Base-by-base conservation (phyloP, 2,113 vertebrate genomes). In the Morone saxatilis region DNA sequence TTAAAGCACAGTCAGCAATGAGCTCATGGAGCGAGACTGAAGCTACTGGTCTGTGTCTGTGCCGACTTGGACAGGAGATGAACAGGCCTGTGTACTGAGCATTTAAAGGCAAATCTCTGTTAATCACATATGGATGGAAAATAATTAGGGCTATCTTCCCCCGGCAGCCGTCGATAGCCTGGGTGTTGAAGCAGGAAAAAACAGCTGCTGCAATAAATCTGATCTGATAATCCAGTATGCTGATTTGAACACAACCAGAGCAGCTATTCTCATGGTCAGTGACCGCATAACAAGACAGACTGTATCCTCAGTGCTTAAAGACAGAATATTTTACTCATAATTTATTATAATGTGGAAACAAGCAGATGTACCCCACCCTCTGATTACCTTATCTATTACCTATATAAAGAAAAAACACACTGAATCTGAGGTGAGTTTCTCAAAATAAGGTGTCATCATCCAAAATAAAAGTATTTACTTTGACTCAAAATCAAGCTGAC, bases 61-160 rank as follows among this genome's bases (percentile, higher is more conserved):
- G 19, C 67, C 3, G 31, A 78, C 48, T 41, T 11, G 62, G 50
- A 56, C 38, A 17, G 51, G 41, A 78, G 71, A 75, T 12, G 59
- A 80, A 81, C 68, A 81, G 80, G 25, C 61, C 73, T 1, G 62
- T 41, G 22, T 56, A 73, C 54, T 19, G 57, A 85, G 61, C 68
- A 22, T 78, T 88, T 89, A 82, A 83, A 85, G 78, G 69, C 77
- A 85, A 83, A 89, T 89, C 84, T 84, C 76, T 56, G 78, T 75
- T 84, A 81, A 90, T 91, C 86, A 70, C 81, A 86, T 82, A 88
- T 83, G 70, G 86, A 90, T 78, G 84, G 67, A 81, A 85, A 89
- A 91, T 89, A 87, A 93, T 89, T 92, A 78, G 53, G 77, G 12
- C 69, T 83, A 84, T 89, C 87, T 88, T 76, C 74, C 79, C 59